Evolutionary conservation across 2,888 invertebrate species (phyloP).

Genomic region (Branchipolynoe longqiensis): DNA sequence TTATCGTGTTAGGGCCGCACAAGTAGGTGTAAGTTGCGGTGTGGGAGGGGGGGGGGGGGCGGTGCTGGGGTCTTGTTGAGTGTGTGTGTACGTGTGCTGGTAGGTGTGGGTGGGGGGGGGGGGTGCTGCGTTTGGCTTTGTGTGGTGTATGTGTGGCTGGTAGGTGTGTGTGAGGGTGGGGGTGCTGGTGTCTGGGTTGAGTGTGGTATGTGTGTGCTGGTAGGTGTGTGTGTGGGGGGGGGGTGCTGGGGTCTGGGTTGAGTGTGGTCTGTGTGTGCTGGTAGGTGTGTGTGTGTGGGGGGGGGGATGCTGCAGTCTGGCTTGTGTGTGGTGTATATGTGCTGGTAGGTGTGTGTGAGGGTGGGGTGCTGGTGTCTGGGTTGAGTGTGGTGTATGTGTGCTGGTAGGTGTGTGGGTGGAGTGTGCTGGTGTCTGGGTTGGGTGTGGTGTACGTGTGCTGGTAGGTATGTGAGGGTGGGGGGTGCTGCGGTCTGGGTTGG

Average conservation of each 20-base stretch:
- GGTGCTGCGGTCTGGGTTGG: too few relatives aligned
- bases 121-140: too few relatives aligned
- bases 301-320: background rate
- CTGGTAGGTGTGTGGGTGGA: too few relatives aligned
- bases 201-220: too few relatives aligned
- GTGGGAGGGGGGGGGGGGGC: background rate
- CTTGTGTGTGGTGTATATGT: background rate
- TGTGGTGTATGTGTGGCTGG: background rate
- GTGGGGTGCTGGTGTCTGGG: too few relatives aligned
- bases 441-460: too few relatives aligned
- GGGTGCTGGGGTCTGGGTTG: background rate
- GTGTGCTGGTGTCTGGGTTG: too few relatives aligned
- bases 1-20: slow-evolving; percentile 14
- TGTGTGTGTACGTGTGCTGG: background rate
- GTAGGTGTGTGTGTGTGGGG: background rate
- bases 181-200: too few relatives aligned
- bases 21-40: background rate
- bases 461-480: too few relatives aligned
- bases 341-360: too few relatives aligned
- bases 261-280: background rate
- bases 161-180: too few relatives aligned
- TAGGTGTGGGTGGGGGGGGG: background rate
- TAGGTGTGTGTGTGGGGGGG: background rate
- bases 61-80: background rate
- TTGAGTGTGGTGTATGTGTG: too few relatives aligned